These are phyloP conservation scores for Heliopora coerulea DNA, from an alignment of 92 coral and sea anemone genomes.

Conservation along the genomic window DNA sequence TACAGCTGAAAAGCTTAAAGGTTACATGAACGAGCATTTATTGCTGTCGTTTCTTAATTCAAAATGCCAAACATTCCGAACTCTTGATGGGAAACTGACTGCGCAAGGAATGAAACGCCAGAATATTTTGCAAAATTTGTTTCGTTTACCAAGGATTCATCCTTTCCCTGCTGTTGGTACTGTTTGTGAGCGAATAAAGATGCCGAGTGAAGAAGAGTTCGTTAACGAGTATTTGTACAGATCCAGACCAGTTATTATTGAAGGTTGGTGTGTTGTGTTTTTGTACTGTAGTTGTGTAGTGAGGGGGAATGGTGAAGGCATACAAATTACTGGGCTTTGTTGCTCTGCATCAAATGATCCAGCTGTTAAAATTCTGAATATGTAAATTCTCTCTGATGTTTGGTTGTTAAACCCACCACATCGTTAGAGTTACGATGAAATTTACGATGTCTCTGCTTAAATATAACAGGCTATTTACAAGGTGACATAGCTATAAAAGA, in stretches of 20 bases:
- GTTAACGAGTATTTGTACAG: slow-evolving; percentile 60
- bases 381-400: no score
- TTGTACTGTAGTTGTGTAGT: no score
- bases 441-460: no score
- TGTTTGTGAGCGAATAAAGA: slow-evolving; percentile 56
- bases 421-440: no score
- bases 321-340: no score
- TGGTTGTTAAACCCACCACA: no score
- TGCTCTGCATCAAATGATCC: no score
- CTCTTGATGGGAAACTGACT: slow-evolving; percentile 58
- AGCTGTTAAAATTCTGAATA: no score
- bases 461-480: no score
- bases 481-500: no score
- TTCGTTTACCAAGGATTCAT: slow-evolving; percentile 34
- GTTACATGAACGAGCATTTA: slow-evolving; percentile 42
- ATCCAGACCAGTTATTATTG: slow-evolving; percentile 78
- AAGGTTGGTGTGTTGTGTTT: slow-evolving; percentile 56
- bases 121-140: slow-evolving; percentile 60
- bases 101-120: slow-evolving; percentile 44
- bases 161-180: slow-evolving; percentile 49
- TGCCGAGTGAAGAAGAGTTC: slow-evolving; percentile 72
- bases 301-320: no score
- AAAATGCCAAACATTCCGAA: slow-evolving; percentile 61
- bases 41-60: slow-evolving; percentile 58
- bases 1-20: slow-evolving; percentile 28